Percentiles rank a stretch among this genome's conserved stretches.
Evolutionary conservation across 2,113 vertebrate genomes (phyloP).

Genomic region (Calyptommatus sinebrachiatus): DNA sequence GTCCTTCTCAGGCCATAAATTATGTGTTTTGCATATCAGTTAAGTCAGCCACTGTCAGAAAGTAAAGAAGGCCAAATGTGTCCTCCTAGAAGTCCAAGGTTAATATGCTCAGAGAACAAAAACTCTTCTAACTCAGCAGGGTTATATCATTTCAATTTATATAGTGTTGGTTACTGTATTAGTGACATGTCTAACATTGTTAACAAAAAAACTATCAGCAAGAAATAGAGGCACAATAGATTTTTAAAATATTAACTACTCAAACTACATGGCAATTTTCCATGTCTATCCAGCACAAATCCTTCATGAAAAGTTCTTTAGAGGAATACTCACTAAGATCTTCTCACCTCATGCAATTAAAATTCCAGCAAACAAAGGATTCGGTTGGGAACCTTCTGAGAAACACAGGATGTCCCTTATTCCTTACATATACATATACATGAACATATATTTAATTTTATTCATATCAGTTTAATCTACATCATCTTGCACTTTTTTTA

Average conservation of each 20-base stretch:
- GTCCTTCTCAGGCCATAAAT: constrained; percentile 18
- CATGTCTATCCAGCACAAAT: neutral
- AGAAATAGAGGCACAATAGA: neutral
- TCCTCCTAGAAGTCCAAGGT: constrained; percentile 40
- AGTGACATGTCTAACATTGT: constrained; percentile 14
- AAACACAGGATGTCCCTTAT: too few relatives aligned
- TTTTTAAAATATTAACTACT: neutral
- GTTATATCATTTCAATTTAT: constrained; percentile 26
- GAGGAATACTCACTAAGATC: too few relatives aligned
- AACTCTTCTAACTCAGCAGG: constrained; percentile 13
- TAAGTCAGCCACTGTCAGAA: constrained; percentile 19
- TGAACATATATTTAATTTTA: too few relatives aligned
- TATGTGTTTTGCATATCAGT: constrained; percentile 3
- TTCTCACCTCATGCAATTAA: too few relatives aligned
- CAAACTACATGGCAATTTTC: neutral
- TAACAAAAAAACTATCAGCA: constrained; percentile 1
- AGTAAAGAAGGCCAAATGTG: constrained; percentile 18
- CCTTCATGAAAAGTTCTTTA: too few relatives aligned
- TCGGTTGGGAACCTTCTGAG: too few relatives aligned
- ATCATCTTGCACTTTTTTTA: too few relatives aligned
- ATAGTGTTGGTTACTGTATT: constrained; percentile 13
- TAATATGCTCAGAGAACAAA: constrained; percentile 44
- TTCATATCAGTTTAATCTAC: too few relatives aligned
- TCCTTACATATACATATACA: too few relatives aligned
- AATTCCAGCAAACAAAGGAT: too few relatives aligned